These are phyloP conservation scores for Passerina amoena DNA, from an alignment of 2,113 vertebrate species.

Conservation along the genomic window DNA sequence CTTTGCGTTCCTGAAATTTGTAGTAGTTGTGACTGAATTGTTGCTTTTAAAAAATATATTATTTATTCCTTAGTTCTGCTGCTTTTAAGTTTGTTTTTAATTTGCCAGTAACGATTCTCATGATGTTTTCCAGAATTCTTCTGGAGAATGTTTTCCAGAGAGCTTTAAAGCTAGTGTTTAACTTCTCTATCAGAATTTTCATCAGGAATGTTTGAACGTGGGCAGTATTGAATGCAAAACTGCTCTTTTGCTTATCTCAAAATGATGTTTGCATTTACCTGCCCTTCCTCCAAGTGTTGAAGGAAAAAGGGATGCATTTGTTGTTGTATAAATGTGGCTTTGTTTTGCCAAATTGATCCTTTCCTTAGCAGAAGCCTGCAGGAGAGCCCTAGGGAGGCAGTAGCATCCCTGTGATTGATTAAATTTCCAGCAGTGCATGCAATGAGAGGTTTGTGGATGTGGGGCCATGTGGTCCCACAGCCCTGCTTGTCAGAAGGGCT, in stretches of 20 bases:
- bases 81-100: neutral
- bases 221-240: neutral
- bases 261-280: neutral
- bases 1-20: neutral
- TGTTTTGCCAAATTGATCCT: neutral
- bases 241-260: neutral
- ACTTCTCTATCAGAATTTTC: neutral
- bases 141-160: neutral
- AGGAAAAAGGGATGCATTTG: neutral
- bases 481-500: neutral
- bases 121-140: neutral
- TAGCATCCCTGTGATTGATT: neutral
- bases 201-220: neutral
- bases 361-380: neutral
- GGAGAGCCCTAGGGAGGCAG: neutral
- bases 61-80: neutral
- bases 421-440: neutral
- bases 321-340: neutral
- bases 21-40: neutral
- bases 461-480: neutral
- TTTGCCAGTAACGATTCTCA: neutral
- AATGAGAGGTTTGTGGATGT: fast-evolving
- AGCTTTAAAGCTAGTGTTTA: neutral
- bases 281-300: neutral
- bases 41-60: neutral